Percentiles rank a stretch among this genome's conserved stretches.
These are phyloP conservation scores for Esox masquinongy DNA, from an alignment of 2,797 vertebrate species.

Conservation along the genomic window DNA sequence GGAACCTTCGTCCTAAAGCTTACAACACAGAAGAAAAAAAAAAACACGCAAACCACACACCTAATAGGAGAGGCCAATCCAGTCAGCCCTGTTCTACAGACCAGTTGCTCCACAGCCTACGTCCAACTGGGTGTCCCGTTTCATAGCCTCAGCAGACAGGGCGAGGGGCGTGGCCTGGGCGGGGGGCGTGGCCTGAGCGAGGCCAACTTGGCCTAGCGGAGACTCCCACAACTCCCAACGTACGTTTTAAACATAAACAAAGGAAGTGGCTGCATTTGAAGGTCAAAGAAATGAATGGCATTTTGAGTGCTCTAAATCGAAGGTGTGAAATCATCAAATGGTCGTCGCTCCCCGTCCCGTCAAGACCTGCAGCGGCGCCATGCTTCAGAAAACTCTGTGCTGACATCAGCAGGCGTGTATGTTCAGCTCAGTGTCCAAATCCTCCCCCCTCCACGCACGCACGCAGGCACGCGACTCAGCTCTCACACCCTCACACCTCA, in stretches of 20 bases:
- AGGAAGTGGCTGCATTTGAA: not conserved
- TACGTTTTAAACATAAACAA: too few relatives aligned
- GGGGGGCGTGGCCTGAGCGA: too few relatives aligned
- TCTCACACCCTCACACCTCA: not conserved
- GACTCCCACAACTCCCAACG: not conserved
- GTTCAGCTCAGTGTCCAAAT: not conserved
- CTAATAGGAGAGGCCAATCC: conserved; percentile 9
- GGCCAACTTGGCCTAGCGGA: not conserved
- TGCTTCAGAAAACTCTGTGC: not conserved
- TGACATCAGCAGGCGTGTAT: conserved; percentile 1
- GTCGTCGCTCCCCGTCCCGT: too few relatives aligned
- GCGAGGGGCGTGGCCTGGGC: too few relatives aligned
- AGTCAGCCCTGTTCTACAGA: conserved; percentile 27
- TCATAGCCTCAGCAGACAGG: conserved; percentile 50
- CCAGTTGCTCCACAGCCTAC: conserved; percentile 34
- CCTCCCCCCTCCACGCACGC: not conserved
- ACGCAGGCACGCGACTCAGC: conserved; percentile 44
- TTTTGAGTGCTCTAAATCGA: not conserved
- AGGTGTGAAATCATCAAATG: not conserved
- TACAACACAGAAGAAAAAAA: too few relatives aligned
- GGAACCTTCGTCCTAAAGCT: too few relatives aligned
- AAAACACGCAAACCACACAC: too few relatives aligned
- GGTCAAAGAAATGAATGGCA: too few relatives aligned
- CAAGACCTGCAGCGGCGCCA: not conserved
- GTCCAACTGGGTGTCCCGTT: conserved; percentile 43